Conservation (phyloP, 1,140 invertebrate species). For the Elymnias hypermnestra region DNA sequence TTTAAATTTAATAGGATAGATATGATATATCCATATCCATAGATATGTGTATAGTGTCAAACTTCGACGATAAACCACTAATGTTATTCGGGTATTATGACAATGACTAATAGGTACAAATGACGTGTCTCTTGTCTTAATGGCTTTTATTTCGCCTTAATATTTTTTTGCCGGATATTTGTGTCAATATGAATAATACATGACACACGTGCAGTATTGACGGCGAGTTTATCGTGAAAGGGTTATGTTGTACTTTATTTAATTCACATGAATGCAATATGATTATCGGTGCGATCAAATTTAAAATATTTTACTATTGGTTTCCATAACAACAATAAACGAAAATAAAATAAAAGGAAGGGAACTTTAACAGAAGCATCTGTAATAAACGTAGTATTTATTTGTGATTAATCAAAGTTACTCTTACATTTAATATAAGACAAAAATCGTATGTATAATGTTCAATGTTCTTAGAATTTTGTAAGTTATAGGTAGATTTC, state of each 20-base stretch:
- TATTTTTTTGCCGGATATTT: conserved; percentile 2
- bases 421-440: no score
- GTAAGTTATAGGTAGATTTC: no score
- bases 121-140: not conserved
- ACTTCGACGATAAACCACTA: not conserved
- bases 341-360: conserved; percentile 3
- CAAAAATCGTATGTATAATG: no score
- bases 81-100: not conserved
- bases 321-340: no score
- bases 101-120: not conserved
- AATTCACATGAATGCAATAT: not conserved
- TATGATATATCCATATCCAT: no score
- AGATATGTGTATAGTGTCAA: not conserved
- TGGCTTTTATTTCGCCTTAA: conserved; percentile 3
- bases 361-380: no score
- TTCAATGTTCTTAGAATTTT: no score
- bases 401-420: no score
- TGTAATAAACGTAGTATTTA: no score
- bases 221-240: conserved; percentile 1
- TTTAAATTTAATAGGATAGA: no score
- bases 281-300: no score
- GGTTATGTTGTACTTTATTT: not conserved
- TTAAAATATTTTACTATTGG: no score
- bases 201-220: conserved; percentile 5
- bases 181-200: conserved; percentile 4